Evolutionary conservation across 2,888 invertebrate genomes (phyloP).

Genomic region (Pocota personata): DNA sequence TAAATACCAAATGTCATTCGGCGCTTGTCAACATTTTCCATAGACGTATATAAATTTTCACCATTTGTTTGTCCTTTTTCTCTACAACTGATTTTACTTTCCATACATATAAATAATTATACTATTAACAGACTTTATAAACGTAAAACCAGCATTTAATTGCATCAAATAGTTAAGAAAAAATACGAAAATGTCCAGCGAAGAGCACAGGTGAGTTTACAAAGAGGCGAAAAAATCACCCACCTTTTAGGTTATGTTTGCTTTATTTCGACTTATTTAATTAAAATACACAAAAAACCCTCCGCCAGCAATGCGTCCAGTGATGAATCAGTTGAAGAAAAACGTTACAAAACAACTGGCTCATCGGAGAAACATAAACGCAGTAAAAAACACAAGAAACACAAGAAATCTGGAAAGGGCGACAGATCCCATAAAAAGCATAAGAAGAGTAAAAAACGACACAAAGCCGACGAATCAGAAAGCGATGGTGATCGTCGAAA

Average conservation of each 20-base stretch:
- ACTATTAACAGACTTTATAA: neutral
- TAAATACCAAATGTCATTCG: neutral
- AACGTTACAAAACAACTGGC: constrained; percentile 76
- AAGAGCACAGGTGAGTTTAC: constrained; percentile 61
- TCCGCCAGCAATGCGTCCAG: constrained; percentile 78
- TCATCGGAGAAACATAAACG: constrained; percentile 84
- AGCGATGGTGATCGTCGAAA: constrained; percentile 70
- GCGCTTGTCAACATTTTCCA: constrained; percentile 60
- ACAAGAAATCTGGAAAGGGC: constrained; percentile 85
- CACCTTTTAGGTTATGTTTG: constrained; percentile 62
- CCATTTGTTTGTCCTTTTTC: constrained; percentile 62
- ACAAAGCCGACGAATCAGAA: constrained; percentile 79
- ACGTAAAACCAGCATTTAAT: neutral
- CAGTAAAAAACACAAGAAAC: constrained; percentile 87
- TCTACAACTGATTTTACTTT: constrained; percentile 44
- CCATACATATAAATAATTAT: constrained; percentile 4
- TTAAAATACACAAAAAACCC: constrained; percentile 30
- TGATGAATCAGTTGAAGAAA: constrained; percentile 77
- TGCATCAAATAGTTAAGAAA: neutral
- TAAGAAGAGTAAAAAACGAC: constrained; percentile 85
- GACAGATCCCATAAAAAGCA: constrained; percentile 86
- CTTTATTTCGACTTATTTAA: constrained; percentile 24
- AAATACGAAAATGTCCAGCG: constrained; percentile 67
- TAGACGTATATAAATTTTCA: constrained; percentile 60
- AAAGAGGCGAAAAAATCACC: neutral